Conservation (phyloP, 2,113 vertebrate genomes). For the Zosterops borbonicus region DNA sequence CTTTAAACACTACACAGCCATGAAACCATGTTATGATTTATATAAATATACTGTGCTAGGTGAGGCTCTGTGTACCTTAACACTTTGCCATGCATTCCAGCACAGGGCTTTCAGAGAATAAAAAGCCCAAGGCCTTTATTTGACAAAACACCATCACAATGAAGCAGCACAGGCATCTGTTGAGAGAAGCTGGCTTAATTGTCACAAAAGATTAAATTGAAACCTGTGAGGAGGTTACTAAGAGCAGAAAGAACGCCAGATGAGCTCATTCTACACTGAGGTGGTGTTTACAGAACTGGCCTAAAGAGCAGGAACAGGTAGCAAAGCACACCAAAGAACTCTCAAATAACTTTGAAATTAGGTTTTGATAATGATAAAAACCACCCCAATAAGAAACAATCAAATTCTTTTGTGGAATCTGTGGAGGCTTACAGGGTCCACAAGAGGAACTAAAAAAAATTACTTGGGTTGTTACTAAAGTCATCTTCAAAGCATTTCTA, state of each 20-base stretch:
- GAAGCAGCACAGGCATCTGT: fast-evolving
- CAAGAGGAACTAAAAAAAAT: not conserved
- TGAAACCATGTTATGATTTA: not conserved
- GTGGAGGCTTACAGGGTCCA: not conserved
- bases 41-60: not conserved
- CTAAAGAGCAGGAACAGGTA: not conserved
- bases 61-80: not conserved
- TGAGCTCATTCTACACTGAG: not conserved
- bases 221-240: not conserved
- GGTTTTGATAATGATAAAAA: not conserved
- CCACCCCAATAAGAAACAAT: not conserved
- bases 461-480: not conserved
- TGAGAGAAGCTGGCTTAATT: not conserved
- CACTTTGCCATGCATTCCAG: not conserved
- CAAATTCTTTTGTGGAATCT: not conserved
- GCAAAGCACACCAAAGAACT: not conserved
- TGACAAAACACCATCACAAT: not conserved
- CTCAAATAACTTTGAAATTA: not conserved
- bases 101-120: not conserved
- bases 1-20: not conserved
- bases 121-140: not conserved
- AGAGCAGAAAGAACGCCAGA: not conserved
- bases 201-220: not conserved
- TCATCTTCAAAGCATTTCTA: not conserved
- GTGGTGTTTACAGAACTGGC: not conserved